phyloP scores from a whole-genome alignment of 2,797 vertebrate species.

The Natrix natrix region DNA sequence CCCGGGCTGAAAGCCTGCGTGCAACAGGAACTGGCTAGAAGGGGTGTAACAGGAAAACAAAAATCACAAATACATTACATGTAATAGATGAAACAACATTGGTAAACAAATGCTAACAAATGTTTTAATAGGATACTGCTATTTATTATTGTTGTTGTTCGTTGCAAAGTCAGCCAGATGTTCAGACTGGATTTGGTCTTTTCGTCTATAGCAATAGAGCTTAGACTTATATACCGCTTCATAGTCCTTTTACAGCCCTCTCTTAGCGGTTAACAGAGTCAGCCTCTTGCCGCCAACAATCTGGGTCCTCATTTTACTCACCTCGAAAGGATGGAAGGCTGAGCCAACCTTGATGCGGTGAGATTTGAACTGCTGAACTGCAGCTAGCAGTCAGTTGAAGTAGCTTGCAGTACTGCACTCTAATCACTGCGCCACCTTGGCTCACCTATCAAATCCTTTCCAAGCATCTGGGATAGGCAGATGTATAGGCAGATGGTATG shows the following conservation, averaged over 20 bases:
- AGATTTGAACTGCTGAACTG: too few relatives aligned
- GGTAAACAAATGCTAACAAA: background rate
- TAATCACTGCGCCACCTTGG: too few relatives aligned
- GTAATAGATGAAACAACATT: background rate
- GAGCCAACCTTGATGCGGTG: too few relatives aligned
- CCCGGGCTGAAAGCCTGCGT: conserved; percentile 93
- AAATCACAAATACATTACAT: background rate
- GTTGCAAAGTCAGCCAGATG: background rate
- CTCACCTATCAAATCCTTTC: background rate
- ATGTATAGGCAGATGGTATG: background rate
- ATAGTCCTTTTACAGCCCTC: too few relatives aligned
- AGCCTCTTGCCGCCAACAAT: too few relatives aligned
- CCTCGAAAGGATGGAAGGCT: too few relatives aligned
- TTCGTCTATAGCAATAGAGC: background rate
- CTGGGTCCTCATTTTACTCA: too few relatives aligned
- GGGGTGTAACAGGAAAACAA: background rate
- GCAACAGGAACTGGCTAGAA: conserved; percentile 92
- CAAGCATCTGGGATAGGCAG: background rate
- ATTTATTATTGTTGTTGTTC: background rate
- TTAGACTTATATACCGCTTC: too few relatives aligned
- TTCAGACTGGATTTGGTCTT: background rate
- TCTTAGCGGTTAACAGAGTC: too few relatives aligned
- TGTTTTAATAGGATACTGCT: background rate
- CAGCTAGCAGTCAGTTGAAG: too few relatives aligned
- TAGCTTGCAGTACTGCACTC: too few relatives aligned